Evolutionary conservation across 2,888 invertebrate species (phyloP), one percentile per base, ranked within the genome.

Genomic region (Pterobdella sp.): DNA sequence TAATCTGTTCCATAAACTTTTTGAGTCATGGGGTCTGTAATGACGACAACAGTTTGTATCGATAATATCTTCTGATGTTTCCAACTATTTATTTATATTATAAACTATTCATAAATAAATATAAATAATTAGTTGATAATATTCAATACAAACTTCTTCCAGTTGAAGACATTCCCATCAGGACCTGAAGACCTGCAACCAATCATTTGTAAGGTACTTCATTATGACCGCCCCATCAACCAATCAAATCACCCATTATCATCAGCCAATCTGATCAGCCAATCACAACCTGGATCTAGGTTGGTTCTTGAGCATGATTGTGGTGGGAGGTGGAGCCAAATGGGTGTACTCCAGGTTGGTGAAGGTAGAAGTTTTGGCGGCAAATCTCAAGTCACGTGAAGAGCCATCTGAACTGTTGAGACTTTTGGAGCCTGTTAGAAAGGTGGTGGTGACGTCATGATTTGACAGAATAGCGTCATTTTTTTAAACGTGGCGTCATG

Each of bases 231-330:
- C 42, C 42, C 42, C 7, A 42, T 14, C 10, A 42, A 7, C 42
- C 42, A 7, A 14, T 14, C 7, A 42, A 42, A 18, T 18, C 18
- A 18, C 42, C 7, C 42, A 42, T 7, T 14, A 7, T 18, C 42
- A 7, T 18, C 42, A 42, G 42, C 7, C 7, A 7, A 7, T 18
- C n/a, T n/a, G 7, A 63, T 14, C 7, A 26, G 63, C 26, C 63
- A 10, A 3, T 10, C 49, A 14, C 22, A n/a, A 69, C 69, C 69
- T 69, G 1, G 69, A 69, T 34, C 69, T 49, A 7, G 31, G n/a
- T 52, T 69, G 69, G 34, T 49, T 69, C 34, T 69, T 69, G 69
- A 69, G 56, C 52, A 56, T 31, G 35, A 69, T 32, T 31, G 69
- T 56, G 14, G 56, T 31, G 3, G 69, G 69, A 52, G 69, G 69